phyloP scores from a whole-genome alignment of 2,113 vertebrate species.

The Lucifuga dentata region DNA sequence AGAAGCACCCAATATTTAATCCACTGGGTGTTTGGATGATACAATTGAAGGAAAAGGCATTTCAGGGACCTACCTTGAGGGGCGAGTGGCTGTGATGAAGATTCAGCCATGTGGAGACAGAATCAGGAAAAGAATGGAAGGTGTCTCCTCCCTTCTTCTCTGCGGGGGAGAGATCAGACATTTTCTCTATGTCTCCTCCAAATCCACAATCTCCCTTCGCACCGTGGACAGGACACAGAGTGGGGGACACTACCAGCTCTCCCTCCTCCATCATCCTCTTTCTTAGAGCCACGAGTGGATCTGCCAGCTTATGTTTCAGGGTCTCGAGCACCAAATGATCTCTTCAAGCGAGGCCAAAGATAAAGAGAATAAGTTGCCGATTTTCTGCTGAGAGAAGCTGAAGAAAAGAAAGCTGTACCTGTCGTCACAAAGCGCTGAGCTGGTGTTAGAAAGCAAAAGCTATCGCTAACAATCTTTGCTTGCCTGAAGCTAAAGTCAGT shows the following conservation, averaged over 20 bases:
- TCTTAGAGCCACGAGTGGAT: slow-evolving; percentile 51
- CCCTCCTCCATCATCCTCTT: slow-evolving; percentile 38
- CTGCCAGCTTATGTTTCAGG: slow-evolving; percentile 69
- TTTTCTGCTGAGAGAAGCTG: slow-evolving; percentile 64
- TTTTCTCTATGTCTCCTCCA: not conserved
- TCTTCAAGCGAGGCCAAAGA: slow-evolving; percentile 63
- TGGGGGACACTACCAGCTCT: not conserved
- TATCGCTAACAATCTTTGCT: slow-evolving; percentile 31
- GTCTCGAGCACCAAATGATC: slow-evolving; percentile 68
- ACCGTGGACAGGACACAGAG: slow-evolving; percentile 21
- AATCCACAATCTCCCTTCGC: not conserved
- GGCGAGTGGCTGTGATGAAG: not conserved
- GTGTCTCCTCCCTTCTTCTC: not conserved
- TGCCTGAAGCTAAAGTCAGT: slow-evolving; percentile 24
- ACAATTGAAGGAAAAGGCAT: slow-evolving; percentile 31
- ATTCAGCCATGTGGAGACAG: slow-evolving; percentile 14
- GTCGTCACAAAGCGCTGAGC: slow-evolving; percentile 12
- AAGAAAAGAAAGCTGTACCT: slow-evolving; percentile 33
- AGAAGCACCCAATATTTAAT: slow-evolving; percentile 44
- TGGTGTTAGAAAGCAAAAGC: slow-evolving; percentile 28
- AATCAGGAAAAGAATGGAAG: not conserved
- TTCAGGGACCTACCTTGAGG: slow-evolving; percentile 32
- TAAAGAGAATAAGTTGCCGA: slow-evolving; percentile 59
- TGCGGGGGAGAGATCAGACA: slow-evolving; percentile 15
- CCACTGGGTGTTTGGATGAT: slow-evolving; percentile 31